Evolutionary conservation across 2,888 invertebrate species (phyloP), one percentile per base, ranked within the genome.

Genomic region (Alviniconcha strummeri): DNA sequence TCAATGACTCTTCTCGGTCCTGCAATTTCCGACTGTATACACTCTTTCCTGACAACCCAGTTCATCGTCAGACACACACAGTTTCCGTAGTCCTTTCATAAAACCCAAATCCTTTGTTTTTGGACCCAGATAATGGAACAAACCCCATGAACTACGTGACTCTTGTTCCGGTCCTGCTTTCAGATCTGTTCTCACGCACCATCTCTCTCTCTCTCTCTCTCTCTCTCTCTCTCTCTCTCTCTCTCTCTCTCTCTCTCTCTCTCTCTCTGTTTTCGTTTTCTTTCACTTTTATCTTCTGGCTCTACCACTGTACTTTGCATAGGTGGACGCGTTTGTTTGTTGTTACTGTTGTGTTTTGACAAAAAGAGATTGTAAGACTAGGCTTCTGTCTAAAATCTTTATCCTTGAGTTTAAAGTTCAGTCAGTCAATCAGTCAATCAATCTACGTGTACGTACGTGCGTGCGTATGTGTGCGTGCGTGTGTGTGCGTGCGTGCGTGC

Each of bases 171-270:
- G 0, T 36, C 36, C 36, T 36, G 36, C 36, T 36, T 36, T 36
- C 36, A 36, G 36, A 36, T 36, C 36, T 36, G 36, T 36, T 36
- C 36, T 36, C 36, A 36, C 36, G 36, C 36, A 0, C 36, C 36
- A 36, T 3, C 57, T 83, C 78, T 83, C 57, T 83, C 78, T 72
- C 57, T 74, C 55, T 72, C 55, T 74, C 56, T 74, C 60, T 60
- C 72, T 36, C 60, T 74, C 56, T 60, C 60, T 52, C 36, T 60
- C 60, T 74, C 6, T 72, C 72, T n/a, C 71, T 55, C 57, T 17
- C 72, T 55, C 56, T 56, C 56, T 55, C 36, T 7, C 52, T 36
- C 36, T 36, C 36, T 36, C 36, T 36, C 13, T 36, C 72, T 36
- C 72, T 6, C 72, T 74, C 72, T n/a, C 72, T 55, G 11, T 56